Evolutionary conservation across 2,888 invertebrate genomes (phyloP), one percentile per base, ranked within the genome.

Genomic region (Incurvaria masculella): DNA sequence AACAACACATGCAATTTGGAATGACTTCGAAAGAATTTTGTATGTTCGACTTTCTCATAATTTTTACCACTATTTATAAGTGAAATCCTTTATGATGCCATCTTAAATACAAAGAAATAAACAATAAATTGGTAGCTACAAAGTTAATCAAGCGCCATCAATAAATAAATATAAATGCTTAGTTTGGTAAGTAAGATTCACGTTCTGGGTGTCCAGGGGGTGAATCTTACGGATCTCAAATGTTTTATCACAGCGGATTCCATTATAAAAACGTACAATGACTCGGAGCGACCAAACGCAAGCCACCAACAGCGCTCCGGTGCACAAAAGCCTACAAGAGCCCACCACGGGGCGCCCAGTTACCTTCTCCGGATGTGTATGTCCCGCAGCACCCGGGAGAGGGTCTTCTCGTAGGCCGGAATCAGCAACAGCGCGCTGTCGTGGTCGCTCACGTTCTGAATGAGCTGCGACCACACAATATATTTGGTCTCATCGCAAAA

Each of bases 331-430:
- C 56, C 42, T 17, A 38, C 45, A 33, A 51, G 26, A 46, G 10
- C n/a, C 10, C 21, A n/a, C n/a, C 16, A 6, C 23, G 21, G 19
- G 38, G 46, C 21, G 19, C 47, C 59, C 63, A 63, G 64, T 61
- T 79, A 89, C 89, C 89, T 85, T 66, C 92, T 83, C 51, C 89
- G 86, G 50, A 96, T 87, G 72, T 87, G 86, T 56, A 96, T 94
- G 61, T 91, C 83, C 52, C 88, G 82, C 49, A 97, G 75, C 44
- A 95, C 88, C 63, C 86, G 85, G 0, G 95, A 94, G 11, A 96
- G 81, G 1, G 93, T 85, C 66, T 84, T 86, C 64, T 94, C 94
- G 67, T 92, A 92, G 46, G 85, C 83, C 3, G 94, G 94, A 60
- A 94, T 87, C 62, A 86, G 81, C 48, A 80, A 66, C 42, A 94